Evolutionary conservation across 1,140 invertebrate species (phyloP), one percentile per base, ranked within the genome.

Genomic region (Maniola jurtina): DNA sequence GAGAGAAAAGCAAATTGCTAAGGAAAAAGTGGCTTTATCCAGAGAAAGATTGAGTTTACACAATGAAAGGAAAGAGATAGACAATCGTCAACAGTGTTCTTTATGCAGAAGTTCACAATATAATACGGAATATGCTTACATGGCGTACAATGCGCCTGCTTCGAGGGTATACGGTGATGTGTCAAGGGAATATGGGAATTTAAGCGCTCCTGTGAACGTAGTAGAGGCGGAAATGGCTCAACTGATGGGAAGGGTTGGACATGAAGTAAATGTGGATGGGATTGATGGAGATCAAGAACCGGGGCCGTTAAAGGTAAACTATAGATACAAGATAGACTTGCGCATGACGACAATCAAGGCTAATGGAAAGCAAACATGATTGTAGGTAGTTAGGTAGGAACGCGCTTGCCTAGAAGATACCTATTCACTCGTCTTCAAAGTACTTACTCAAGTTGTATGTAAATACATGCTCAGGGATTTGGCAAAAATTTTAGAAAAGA

Each of bases 1-100:
- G 6, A 83, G 91, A 65, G 91, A 92, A 52, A 91, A 91, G 64
- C 86, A 91, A 66, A 90, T 92, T n/a, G 88, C 91, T 0, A 90
- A 76, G 68, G 91, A 92, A 57, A 92, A 92, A 68, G 84, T 92
- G 0, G 77, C 82, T 9, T 67, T 92, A 7, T 92, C 91, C 0
- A 80, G 89, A 35, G 91, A 92, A 52, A 83, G 91, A 64, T 66
- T 92, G 11, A 81, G 71, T 68, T 68, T 92, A 5, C 88, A 92
- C 57, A 92, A 91, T 64, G 86, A 91, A 63, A 78, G 79, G 63
- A 89, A 87, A 60, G 81, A 89, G 69, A 69, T 88, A 8, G 89
- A 89, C 40, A 71, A 73, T 52, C 79, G 74, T 63, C 81, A 81
- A 33, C 81, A 84, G 35, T 92, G 90, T 63, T 89, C 84, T 33